phyloP scores from a whole-genome alignment of 1,140 invertebrate species.

The Telenomus remus region DNA sequence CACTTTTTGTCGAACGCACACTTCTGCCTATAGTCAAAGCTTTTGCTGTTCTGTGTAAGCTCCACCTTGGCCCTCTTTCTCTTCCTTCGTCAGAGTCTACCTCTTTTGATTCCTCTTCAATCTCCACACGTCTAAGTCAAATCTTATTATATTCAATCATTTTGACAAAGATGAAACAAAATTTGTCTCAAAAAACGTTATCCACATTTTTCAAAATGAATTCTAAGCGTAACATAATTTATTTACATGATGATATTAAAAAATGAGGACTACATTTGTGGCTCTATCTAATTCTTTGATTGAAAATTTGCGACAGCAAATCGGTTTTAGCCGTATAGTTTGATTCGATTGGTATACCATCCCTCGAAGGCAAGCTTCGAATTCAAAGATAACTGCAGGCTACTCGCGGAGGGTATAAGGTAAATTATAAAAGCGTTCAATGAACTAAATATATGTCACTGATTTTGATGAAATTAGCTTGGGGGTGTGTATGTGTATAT shows the following conservation, averaged over 20 bases:
- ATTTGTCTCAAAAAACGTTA: no score
- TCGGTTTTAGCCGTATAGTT: no score
- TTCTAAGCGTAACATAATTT: no score
- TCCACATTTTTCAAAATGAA: no score
- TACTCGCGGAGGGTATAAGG: neutral
- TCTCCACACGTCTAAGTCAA: neutral
- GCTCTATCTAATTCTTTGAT: no score
- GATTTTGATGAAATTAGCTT: constrained; percentile 40
- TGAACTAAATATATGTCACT: constrained; percentile 35
- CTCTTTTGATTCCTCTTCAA: constrained; percentile 16
- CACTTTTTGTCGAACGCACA: constrained; percentile 21
- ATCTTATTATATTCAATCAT: no score
- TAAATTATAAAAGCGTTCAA: constrained; percentile 33
- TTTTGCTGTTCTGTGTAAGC: constrained; percentile 16
- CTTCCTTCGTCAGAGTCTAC: constrained; percentile 4
- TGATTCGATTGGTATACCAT: no score
- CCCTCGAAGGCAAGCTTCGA: no score
- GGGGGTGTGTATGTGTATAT: constrained; percentile 5
- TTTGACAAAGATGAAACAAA: no score
- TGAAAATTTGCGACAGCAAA: no score
- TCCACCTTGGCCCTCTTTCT: constrained; percentile 7
- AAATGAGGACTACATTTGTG: no score
- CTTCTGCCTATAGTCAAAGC: constrained; percentile 15
- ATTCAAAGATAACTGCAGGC: constrained; percentile 1
- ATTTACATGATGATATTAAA: no score